These are phyloP conservation scores for Coleophora deauratella DNA, from an alignment of 2,888 invertebrate species.

Conservation along the genomic window DNA sequence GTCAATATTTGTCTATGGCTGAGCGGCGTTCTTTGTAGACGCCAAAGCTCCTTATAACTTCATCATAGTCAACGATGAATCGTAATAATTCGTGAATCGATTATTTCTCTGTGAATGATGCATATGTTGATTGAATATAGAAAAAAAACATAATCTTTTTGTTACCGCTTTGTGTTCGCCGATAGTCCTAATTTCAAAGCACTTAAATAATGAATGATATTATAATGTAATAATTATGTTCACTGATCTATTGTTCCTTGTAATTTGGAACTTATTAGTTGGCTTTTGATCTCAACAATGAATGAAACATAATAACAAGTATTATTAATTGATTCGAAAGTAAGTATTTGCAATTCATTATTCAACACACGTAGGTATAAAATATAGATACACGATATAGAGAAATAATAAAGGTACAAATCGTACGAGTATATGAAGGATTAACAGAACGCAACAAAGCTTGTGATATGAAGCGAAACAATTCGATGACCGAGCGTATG, in stretches of 20 bases:
- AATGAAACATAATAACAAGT: too few species aligned
- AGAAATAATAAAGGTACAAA: too few species aligned
- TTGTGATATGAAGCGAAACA: slow-evolving; percentile 61
- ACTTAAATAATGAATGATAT: slow-evolving; percentile 26
- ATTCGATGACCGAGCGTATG: slow-evolving; percentile 67
- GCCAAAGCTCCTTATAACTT: slow-evolving; percentile 58
- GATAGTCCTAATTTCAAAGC: slow-evolving; percentile 47
- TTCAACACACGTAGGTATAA: too few species aligned
- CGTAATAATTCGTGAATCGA: slow-evolving; percentile 65
- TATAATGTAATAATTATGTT: too few species aligned
- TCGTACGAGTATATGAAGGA: background rate
- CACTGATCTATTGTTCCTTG: slow-evolving; percentile 35
- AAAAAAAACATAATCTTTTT: slow-evolving; percentile 49
- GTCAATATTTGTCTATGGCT: slow-evolving; percentile 70
- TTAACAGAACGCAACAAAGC: slow-evolving; percentile 41
- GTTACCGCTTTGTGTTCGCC: slow-evolving; percentile 42
- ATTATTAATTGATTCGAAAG: too few species aligned
- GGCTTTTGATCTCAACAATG: too few species aligned
- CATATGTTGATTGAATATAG: slow-evolving; percentile 36
- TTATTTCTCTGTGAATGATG: slow-evolving; percentile 53
- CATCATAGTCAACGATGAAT: slow-evolving; percentile 61
- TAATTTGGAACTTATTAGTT: slow-evolving; percentile 2
- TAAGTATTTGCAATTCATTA: too few species aligned
- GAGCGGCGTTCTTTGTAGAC: slow-evolving; percentile 55
- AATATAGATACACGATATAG: too few species aligned